Evolutionary conservation across 2,113 vertebrate species (phyloP).

Genomic region (Bettongia penicillata): DNA sequence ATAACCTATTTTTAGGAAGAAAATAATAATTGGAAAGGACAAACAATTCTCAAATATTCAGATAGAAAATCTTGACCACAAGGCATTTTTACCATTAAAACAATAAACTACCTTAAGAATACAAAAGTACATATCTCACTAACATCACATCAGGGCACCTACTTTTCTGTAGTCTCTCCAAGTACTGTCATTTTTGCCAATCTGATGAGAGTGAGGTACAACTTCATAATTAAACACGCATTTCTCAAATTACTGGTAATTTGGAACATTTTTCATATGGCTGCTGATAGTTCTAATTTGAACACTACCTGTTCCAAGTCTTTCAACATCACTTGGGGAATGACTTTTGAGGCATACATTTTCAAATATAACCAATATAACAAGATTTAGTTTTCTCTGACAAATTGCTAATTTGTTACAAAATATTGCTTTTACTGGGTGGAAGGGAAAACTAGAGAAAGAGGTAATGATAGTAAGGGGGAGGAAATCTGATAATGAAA

Average conservation of each 20-base stretch:
- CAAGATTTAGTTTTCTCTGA: background rate
- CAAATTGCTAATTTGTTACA: background rate
- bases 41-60: background rate
- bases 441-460: background rate
- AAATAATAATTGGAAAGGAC: background rate
- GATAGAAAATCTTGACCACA: background rate
- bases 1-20: constrained; percentile 88
- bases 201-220: background rate
- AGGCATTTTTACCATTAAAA: background rate
- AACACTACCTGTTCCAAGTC: background rate
- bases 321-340: background rate
- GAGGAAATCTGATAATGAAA: background rate
- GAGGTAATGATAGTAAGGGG: background rate
- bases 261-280: background rate
- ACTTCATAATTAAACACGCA: background rate
- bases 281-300: background rate
- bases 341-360: background rate
- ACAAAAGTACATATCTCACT: background rate
- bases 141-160: background rate
- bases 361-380: background rate
- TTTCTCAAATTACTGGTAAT: background rate
- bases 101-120: background rate
- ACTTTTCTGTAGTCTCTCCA: background rate
- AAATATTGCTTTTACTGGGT: background rate
- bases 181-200: no score